A percentile compares a stretch with the other conserved stretches of the same genome.
phyloP scores from a whole-genome alignment of 2,797 vertebrate genomes.

The Remorina albescens region DNA sequence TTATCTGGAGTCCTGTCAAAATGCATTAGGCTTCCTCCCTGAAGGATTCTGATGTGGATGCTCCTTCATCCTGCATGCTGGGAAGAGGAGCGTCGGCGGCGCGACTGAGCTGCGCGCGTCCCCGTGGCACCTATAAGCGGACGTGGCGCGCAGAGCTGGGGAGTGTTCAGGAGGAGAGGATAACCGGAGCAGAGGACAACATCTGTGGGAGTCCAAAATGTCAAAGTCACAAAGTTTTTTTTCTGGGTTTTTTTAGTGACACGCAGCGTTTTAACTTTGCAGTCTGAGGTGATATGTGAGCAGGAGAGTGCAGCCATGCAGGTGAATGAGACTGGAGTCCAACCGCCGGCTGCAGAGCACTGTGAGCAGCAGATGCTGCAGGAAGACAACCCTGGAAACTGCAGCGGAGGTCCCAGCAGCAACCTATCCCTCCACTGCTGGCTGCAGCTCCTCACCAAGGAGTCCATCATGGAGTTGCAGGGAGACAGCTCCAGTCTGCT shows the following conservation, averaged over 20 bases:
- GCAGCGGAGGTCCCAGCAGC: constrained; percentile 56
- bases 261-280: constrained; percentile 31
- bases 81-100: constrained; percentile 27
- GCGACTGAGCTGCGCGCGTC: constrained; percentile 66
- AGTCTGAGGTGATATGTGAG: constrained; percentile 43
- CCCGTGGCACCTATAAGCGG: constrained; percentile 80
- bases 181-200: constrained; percentile 21
- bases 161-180: constrained; percentile 54
- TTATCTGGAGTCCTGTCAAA: constrained; percentile 39
- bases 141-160: constrained; percentile 63
- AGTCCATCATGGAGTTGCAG: constrained; percentile 80
- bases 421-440: constrained; percentile 86
- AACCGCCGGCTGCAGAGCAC: constrained; percentile 72
- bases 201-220: constrained; percentile 23
- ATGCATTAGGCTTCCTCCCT: constrained; percentile 25
- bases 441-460: constrained; percentile 83
- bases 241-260: constrained; percentile 1
- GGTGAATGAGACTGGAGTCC: constrained; percentile 76
- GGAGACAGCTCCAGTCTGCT: constrained; percentile 80
- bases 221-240: constrained; percentile 23
- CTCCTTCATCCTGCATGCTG: constrained; percentile 43
- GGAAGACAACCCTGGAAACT: constrained; percentile 76
- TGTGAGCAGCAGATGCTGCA: constrained; percentile 72
- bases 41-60: constrained; percentile 57
- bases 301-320: constrained; percentile 68